phyloP scores from a whole-genome alignment of 2,797 vertebrate species.

The Onychomys torridus region DNA sequence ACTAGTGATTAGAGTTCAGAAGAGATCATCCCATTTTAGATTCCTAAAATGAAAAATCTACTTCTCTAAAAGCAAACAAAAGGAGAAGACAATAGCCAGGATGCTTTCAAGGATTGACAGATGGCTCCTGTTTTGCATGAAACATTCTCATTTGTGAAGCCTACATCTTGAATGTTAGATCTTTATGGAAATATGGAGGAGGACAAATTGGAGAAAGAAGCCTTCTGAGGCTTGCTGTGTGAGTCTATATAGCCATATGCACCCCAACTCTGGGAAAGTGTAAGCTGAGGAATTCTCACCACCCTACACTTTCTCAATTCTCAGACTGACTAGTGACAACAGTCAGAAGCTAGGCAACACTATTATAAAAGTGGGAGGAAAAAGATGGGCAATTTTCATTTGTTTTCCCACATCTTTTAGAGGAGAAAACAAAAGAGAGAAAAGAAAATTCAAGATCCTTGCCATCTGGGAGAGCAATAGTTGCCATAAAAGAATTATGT shows the following conservation, averaged over 20 bases:
- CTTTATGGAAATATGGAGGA: neutral
- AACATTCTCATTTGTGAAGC: neutral
- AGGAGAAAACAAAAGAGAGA: neutral
- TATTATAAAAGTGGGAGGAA: neutral
- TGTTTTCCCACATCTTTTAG: neutral
- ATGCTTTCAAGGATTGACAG: neutral
- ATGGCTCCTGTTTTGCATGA: conserved; percentile 3
- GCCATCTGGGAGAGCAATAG: neutral
- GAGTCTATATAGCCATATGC: neutral
- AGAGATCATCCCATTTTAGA: neutral
- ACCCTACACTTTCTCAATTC: neutral
- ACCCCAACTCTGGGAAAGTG: neutral
- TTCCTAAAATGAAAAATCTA: conserved; percentile 15
- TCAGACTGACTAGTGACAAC: neutral
- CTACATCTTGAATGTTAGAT: neutral
- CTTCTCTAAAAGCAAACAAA: neutral
- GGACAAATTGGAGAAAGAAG: neutral
- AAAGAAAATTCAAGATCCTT: neutral
- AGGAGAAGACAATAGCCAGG: neutral
- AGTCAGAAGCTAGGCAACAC: neutral
- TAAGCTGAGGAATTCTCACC: neutral
- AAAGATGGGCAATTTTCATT: neutral
- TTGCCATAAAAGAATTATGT: neutral
- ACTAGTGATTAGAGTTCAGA: neutral
- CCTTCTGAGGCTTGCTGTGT: neutral